Evolutionary conservation across 2,888 invertebrate genomes (phyloP), one percentile per base, ranked within the genome.

Genomic region (Iphiclides podalirius): DNA sequence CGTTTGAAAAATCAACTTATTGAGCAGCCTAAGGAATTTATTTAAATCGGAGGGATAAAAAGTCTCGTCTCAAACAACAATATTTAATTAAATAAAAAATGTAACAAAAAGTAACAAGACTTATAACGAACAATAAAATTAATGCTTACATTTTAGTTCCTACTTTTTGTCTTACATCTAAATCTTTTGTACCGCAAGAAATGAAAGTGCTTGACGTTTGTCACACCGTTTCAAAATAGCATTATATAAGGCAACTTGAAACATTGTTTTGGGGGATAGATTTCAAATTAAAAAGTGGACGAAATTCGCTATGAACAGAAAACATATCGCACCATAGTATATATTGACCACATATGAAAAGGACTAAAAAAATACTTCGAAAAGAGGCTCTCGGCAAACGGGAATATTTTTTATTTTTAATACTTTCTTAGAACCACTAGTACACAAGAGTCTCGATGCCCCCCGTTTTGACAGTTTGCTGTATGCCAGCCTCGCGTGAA

Each of bases 401-500:
- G n/a, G n/a, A n/a, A n/a, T n/a, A n/a, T n/a, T n/a, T n/a, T n/a
- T n/a, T n/a, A 28, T 28, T 6, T 4, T 9, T 28, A 2, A 28
- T n/a, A 28, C 6, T 2, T 11, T 3, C 31, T 12, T 3, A 1
- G 12, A 11, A 4, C 11, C n/a, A 15, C 57, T 76, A 84, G 61
- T 85, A 86, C 4, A 71, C 72, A 47, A 85, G 44, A 4, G 78
- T 76, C 64, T 87, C 76, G 9, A 79, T 58, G 1, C 77, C 81
- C 3, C 79, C 85, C 1, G 81, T 84, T 1, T 80, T 79, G 0
- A 76, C 61, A n/a, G 66, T 58, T 9, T 82, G 77, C 50, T 85
- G 79, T 59, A 88, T 68, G 15, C 87, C 82, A 52, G 84, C 80
- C 53, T 81, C 75, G 59, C 89, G 69, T 11, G 76, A 63, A 61